phyloP scores from a whole-genome alignment of 2,113 vertebrate species.

The Hystrix cristata region DNA sequence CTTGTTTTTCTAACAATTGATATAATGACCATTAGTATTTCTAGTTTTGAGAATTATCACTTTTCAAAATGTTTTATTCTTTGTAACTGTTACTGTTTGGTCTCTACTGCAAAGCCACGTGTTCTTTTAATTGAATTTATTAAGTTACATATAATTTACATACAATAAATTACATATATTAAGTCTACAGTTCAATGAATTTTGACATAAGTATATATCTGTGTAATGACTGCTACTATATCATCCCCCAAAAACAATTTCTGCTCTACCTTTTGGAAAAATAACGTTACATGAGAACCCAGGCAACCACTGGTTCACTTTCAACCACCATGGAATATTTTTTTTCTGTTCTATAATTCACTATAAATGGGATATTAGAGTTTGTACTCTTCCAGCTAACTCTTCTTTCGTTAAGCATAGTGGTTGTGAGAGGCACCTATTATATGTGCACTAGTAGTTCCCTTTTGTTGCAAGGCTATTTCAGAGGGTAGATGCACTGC shows the following conservation, averaged over 20 bases:
- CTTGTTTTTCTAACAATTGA: neutral
- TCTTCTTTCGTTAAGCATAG: neutral
- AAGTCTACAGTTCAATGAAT: neutral
- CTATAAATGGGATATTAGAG: neutral
- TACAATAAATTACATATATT: neutral
- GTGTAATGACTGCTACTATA: neutral
- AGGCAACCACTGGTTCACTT: neutral
- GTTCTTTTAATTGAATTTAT: slow-evolving; percentile 19
- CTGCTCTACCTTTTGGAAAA: neutral
- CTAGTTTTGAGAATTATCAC: neutral
- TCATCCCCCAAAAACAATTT: neutral
- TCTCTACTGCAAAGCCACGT: neutral
- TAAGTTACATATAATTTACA: neutral
- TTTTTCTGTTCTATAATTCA: neutral
- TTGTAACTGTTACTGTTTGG: neutral
- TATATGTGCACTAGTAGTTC: neutral
- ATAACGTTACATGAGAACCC: neutral
- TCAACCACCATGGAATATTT: neutral
- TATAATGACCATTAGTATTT: neutral
- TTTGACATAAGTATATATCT: neutral
- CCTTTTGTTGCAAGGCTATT: neutral
- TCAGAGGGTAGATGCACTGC: neutral
- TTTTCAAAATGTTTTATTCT: neutral
- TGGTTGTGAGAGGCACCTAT: neutral
- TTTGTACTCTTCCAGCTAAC: neutral